A percentile compares a stretch with the other conserved stretches of the same genome.
phyloP scores from a whole-genome alignment of 2,113 vertebrate species.

The Origma solitaria region DNA sequence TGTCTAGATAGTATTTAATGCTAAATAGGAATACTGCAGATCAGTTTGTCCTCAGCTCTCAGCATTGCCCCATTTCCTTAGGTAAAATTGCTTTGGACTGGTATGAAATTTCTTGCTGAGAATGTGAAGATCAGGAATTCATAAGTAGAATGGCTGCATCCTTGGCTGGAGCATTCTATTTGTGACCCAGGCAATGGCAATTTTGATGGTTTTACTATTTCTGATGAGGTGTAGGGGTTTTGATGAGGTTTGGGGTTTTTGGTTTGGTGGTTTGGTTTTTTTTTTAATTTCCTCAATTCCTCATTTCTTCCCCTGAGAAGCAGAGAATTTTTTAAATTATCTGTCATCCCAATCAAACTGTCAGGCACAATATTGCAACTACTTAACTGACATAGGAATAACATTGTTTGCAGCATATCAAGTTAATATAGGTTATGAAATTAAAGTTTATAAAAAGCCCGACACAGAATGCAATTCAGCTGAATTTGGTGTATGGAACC shows the following conservation, averaged over 20 bases:
- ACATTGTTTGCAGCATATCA: neutral
- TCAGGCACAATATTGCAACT: neutral
- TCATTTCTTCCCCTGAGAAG: neutral
- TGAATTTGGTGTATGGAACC: neutral
- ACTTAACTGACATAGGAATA: neutral
- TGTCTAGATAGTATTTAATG: slow-evolving; percentile 31
- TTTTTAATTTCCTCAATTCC: neutral
- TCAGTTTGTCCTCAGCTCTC: neutral
- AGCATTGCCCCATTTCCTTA: neutral
- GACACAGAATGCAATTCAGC: neutral
- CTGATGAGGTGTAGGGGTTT: neutral
- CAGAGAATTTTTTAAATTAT: neutral
- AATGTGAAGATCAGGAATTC: neutral
- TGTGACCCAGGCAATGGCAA: neutral
- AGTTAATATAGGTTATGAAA: neutral
- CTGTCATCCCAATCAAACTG: neutral
- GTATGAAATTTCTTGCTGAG: neutral
- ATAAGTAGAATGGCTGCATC: neutral
- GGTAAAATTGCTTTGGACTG: neutral
- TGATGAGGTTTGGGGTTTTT: neutral
- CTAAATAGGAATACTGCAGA: neutral
- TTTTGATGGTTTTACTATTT: neutral
- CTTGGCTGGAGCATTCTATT: neutral
- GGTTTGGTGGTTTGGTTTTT: neutral
- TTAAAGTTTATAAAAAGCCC: neutral